phyloP scores from a whole-genome alignment of 2,113 vertebrate species.

The Amazona vittata region DNA sequence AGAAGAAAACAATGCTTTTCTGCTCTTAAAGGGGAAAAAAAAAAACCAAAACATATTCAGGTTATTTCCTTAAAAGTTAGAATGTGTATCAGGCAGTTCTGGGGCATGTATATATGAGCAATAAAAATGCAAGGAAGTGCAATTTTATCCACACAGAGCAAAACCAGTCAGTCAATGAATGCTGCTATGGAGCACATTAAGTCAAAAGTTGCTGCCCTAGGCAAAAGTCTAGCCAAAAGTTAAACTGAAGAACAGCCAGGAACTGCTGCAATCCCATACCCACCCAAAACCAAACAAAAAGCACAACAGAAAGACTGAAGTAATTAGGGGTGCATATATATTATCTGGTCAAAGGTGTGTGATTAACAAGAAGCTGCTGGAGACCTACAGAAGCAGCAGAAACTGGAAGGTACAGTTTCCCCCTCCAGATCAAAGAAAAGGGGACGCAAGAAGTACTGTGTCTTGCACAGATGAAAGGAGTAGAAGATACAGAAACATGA shows the following conservation, averaged over 20 bases:
- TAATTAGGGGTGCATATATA: background rate
- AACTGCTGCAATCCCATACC: background rate
- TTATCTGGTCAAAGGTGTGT: background rate
- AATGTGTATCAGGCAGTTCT: background rate
- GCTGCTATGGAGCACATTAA: background rate
- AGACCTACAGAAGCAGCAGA: background rate
- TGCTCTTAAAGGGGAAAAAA: background rate
- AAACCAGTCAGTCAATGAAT: background rate
- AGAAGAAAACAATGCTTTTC: background rate
- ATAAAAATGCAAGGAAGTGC: background rate
- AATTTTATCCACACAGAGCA: slow-evolving; percentile 5
- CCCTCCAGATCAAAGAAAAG: background rate
- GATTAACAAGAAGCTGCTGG: background rate
- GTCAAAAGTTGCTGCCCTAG: slow-evolving; percentile 15
- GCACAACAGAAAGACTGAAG: background rate
- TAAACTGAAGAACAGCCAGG: slow-evolving; percentile 13
- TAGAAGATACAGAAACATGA: background rate
- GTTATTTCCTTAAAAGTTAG: background rate
- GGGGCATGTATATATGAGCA: background rate
- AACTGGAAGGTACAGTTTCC: background rate
- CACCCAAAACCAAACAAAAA: background rate
- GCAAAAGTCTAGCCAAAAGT: slow-evolving; percentile 19
- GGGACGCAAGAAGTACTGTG: background rate
- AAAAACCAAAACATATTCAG: background rate
- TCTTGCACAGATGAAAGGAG: background rate